A percentile compares a stretch with the other conserved stretches of the same genome.
These are phyloP conservation scores for Formica selysi DNA, from an alignment of 1,140 invertebrate genomes.

Conservation along the genomic window DNA sequence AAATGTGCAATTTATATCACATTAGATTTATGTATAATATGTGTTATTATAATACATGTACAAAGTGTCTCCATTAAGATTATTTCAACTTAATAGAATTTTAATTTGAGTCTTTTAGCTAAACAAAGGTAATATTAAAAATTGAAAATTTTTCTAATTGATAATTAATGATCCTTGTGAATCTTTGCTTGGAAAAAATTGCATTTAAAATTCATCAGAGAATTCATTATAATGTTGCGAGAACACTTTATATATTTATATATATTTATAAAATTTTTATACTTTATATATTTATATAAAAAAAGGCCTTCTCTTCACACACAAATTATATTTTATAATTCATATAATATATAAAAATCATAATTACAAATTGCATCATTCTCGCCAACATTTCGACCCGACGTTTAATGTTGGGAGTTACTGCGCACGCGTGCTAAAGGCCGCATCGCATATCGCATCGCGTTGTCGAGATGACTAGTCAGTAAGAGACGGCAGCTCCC, in stretches of 20 bases:
- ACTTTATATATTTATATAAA: no score
- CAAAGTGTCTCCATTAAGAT: neutral
- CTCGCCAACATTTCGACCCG: no score
- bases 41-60: neutral
- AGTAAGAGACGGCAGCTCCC: neutral
- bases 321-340: neutral
- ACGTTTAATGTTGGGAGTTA: no score
- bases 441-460: neutral
- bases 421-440: constrained; percentile 10
- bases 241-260: neutral
- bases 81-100: neutral
- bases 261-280: no score
- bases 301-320: neutral
- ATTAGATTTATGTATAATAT: neutral
- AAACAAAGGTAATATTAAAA: no score
- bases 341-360: no score
- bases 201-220: neutral
- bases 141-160: no score
- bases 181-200: neutral
- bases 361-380: neutral
- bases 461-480: neutral
- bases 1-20: neutral
- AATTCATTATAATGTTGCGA: neutral
- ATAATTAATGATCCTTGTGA: neutral
- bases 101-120: neutral